Evolutionary conservation across 2,888 invertebrate genomes (phyloP), one percentile per base, ranked within the genome.

Genomic region (Epinotia nisella): DNA sequence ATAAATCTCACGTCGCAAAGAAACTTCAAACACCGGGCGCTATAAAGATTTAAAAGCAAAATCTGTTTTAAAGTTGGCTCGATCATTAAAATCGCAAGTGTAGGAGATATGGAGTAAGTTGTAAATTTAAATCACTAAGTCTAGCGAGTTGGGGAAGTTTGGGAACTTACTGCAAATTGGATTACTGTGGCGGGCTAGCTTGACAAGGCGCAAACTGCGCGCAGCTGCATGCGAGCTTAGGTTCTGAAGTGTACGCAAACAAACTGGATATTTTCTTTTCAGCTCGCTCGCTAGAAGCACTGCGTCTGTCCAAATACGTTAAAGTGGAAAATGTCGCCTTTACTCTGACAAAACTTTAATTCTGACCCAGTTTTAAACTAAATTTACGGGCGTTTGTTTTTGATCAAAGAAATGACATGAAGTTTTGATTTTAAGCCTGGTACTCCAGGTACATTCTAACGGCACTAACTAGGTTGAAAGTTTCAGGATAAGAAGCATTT

Each of bases 111-210:
- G 87, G 87, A 86, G 87, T 75, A 88, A 91, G 88, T 92, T 90
- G 86, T 87, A 88, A 90, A 91, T 92, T 92, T 91, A 90, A 92
- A 92, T 92, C 92, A 92, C 90, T 89, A 88, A 90, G 89, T 89
- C 87, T 87, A 85, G 84, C 79, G 82, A 91, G 84, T 84, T 81
- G 78, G 75, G 78, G 77, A 79, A 83, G 76, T 82, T 78, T 21
- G 80, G 76, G 76, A 88, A 91, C 87, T 91, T 89, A 83, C 86
- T 84, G 87, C 87, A 92, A 91, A 91, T 93, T 92, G 90, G 90
- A 91, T 91, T 91, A 92, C 85, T 82, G 70, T 74, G 70, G 82
- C 79, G 81, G 85, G 87, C 87, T 87, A 88, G 83, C 89, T 88
- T 90, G 88, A 88, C 85, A 83, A 80, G 80, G 81, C 75, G 67